Base-by-base conservation (phyloP, 1,140 invertebrate species). In the Xylocopa sonorina region DNA sequence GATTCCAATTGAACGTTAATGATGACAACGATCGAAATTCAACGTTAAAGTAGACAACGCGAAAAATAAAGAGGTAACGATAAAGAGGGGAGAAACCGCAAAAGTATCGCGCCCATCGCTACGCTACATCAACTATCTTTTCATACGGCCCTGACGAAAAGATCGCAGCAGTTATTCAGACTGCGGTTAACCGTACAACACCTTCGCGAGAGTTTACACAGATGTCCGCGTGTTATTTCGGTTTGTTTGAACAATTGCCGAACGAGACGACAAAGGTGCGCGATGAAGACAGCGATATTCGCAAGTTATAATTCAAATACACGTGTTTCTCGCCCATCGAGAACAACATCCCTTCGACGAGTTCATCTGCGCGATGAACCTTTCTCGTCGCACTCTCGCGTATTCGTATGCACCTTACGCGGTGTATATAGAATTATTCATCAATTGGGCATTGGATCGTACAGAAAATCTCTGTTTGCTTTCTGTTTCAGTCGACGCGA, bases 401-500 rank as follows among this genome's bases (percentile, higher is more conserved):
- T 7, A 21, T 32, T 32, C 16, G 9, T 32, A 18, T n/a, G 6
- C 6, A 5, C 9, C 16, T 2, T 51, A 2, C 9, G 7, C 29
- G 41, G 5, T 9, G 18, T 0, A 3, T 3, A 32, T n/a, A n/a
- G n/a, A n/a, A n/a, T n/a, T n/a, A n/a, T n/a, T n/a, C n/a, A n/a
- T n/a, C n/a, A n/a, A n/a, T n/a, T n/a, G n/a, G n/a, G n/a, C n/a
- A n/a, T n/a, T n/a, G n/a, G n/a, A n/a, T n/a, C n/a, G n/a, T 34
- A 34, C 9, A n/a, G 2, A 9, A 75, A 21, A 16, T 50, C 32
- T 6, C 18, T 62, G 27, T 85, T 41, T 63, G 72, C 27, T 76
- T 87, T 64, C 41, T 14, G 71, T 92, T 92, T n/a, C 85, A 91
- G 90, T 79, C n/a, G 90, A 87, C 38, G 87, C 86, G 1, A 92